These are phyloP conservation scores for Agrochola macilenta DNA, from an alignment of 2,888 invertebrate genomes.

Conservation along the genomic window DNA sequence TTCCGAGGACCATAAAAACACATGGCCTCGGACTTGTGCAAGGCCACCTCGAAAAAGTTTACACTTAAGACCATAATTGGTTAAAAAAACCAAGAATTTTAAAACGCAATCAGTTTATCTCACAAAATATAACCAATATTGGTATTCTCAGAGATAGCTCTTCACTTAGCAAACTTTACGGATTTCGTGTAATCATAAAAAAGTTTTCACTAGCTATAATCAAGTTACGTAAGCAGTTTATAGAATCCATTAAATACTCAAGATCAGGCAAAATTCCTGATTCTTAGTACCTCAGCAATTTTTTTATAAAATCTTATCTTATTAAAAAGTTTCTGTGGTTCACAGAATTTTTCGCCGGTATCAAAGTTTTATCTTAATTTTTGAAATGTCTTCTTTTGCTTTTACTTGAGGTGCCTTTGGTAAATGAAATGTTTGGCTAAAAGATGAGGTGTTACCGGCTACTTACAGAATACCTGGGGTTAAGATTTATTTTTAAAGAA, in stretches of 20 bases:
- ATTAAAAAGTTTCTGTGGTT: slow-evolving; percentile 71
- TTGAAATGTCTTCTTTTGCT: slow-evolving; percentile 50
- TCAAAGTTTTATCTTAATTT: slow-evolving; percentile 58
- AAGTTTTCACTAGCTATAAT: slow-evolving; percentile 62
- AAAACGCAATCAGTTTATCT: slow-evolving; percentile 16
- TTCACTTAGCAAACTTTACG: slow-evolving; percentile 39
- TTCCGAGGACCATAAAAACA: too few relatives aligned
- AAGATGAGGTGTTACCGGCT: slow-evolving; percentile 14
- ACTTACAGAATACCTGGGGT: background rate
- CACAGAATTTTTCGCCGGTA: slow-evolving; percentile 47
- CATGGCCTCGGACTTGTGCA: too few relatives aligned
- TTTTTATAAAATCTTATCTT: slow-evolving; percentile 72
- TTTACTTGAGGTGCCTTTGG: slow-evolving; percentile 34
- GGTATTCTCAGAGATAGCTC: slow-evolving; percentile 24
- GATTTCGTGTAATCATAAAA: slow-evolving; percentile 53
- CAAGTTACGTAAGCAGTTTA: slow-evolving; percentile 71
- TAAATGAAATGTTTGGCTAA: slow-evolving; percentile 43
- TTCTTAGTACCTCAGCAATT: slow-evolving; percentile 66
- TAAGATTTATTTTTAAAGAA: background rate
- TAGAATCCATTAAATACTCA: slow-evolving; percentile 72
- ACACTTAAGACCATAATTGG: background rate
- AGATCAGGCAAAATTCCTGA: slow-evolving; percentile 68
- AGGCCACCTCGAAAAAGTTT: too few relatives aligned
- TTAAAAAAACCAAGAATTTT: background rate
- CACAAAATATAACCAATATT: slow-evolving; percentile 20